Conservation (phyloP, 64 coral and sea anemone species). For the Pachyseris speciosa region DNA sequence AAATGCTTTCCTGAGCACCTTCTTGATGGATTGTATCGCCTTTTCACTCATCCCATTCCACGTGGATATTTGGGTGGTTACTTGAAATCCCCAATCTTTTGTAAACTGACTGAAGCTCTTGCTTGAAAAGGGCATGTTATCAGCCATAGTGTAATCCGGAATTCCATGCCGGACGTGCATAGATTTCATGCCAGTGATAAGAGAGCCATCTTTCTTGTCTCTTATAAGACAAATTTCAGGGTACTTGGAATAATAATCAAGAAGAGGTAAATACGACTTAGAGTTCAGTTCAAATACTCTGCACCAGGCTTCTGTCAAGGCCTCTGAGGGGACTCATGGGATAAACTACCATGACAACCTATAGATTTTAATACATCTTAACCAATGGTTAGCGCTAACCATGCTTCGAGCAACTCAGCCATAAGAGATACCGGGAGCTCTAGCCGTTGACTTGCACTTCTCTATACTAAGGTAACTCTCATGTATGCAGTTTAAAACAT, state of each 20-base stretch:
- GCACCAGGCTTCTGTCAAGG: constrained; percentile 36
- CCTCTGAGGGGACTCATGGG: background rate
- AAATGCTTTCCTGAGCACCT: background rate
- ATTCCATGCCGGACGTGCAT: constrained; percentile 29
- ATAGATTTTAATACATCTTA: too few relatives aligned
- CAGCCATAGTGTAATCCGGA: constrained; percentile 27
- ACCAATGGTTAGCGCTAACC: too few relatives aligned
- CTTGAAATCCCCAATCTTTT: constrained; percentile 23
- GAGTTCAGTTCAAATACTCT: constrained; percentile 45
- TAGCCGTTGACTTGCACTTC: too few relatives aligned
- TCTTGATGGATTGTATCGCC: constrained; percentile 35
- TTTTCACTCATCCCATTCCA: constrained; percentile 19
- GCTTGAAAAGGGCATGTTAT: too few relatives aligned
- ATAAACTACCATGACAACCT: too few relatives aligned
- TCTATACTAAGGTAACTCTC: too few relatives aligned
- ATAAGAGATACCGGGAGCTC: too few relatives aligned
- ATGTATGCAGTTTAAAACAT: too few relatives aligned
- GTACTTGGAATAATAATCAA: constrained; percentile 41
- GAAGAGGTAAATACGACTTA: constrained; percentile 12
- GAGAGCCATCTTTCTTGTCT: constrained; percentile 1
- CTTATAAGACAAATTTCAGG: constrained; percentile 43
- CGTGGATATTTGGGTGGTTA: background rate
- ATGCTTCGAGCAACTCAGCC: too few relatives aligned
- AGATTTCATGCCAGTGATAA: constrained; percentile 37
- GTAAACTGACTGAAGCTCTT: constrained; percentile 37